Evolutionary conservation across 2,888 invertebrate genomes (phyloP), one percentile per base, ranked within the genome.

Genomic region (Blomia tropicalis): DNA sequence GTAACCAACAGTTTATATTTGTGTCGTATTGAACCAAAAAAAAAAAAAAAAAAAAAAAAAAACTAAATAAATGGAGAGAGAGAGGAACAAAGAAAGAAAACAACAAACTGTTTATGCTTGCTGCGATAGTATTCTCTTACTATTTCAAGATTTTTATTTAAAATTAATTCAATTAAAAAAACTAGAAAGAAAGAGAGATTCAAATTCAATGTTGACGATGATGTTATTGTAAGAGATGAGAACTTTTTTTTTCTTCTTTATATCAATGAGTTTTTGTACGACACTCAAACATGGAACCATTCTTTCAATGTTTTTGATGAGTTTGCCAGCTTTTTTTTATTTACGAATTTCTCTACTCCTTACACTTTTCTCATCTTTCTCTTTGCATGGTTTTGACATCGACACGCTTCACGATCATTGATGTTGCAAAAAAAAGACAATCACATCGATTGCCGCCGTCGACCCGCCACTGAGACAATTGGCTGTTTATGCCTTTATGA

Each of bases 401-500:
- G 36, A 36, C 36, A 36, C 36, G 36, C 36, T 36, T 36, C 7
- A 36, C 36, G 7, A 36, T 36, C 36, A 17, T 11, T 36, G 36
- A 17, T 11, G 7, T 7, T 17, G 36, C 36, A 11, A 36, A 17
- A n/a, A n/a, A n/a, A n/a, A n/a, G n/a, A n/a, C n/a, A n/a, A n/a
- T n/a, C n/a, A n/a, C n/a, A n/a, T n/a, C n/a, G n/a, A n/a, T n/a
- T n/a, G n/a, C n/a, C n/a, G n/a, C n/a, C n/a, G n/a, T n/a, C n/a
- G n/a, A n/a, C n/a, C n/a, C n/a, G n/a, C n/a, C n/a, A n/a, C n/a
- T n/a, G n/a, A n/a, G n/a, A n/a, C n/a, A n/a, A n/a, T n/a, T 36
- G 7, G 36, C 51, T 19, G 23, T 47, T 47, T 47, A 47, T 47
- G 51, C 51, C 51, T 47, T 47, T 47, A 47, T 47, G 51, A 47